Conservation (phyloP, 2,113 vertebrate genomes). For the Prunella himalayana region DNA sequence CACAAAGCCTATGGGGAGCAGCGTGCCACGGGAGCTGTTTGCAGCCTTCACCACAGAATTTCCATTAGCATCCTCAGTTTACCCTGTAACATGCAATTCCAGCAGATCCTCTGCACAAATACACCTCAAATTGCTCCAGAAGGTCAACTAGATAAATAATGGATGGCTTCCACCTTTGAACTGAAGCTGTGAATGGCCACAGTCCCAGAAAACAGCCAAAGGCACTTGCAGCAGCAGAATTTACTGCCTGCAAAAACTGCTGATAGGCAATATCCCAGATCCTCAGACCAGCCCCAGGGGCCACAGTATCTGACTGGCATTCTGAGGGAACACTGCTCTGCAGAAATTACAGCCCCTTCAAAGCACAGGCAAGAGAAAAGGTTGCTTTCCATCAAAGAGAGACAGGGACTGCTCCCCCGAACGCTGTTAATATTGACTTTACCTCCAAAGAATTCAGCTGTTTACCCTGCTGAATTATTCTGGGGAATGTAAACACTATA, state of each 20-base stretch:
- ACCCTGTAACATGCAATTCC: not conserved
- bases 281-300: not conserved
- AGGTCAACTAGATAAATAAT: constrained; percentile 41
- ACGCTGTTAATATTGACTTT: constrained; percentile 48
- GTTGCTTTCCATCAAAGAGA: not conserved
- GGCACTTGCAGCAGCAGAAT: constrained; percentile 2
- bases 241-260: not conserved
- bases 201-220: not conserved
- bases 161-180: constrained; percentile 20
- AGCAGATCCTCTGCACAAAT: not conserved
- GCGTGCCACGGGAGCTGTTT: rapidly evolving
- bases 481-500: constrained; percentile 55
- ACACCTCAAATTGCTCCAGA: not conserved
- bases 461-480: constrained; percentile 65
- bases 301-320: not conserved
- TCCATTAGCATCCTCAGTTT: not conserved
- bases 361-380: not conserved
- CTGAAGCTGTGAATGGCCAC: not conserved
- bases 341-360: not conserved
- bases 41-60: not conserved
- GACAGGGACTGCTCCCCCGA: not conserved
- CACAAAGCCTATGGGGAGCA: not conserved
- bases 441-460: constrained; percentile 24
- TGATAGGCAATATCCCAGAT: not conserved
- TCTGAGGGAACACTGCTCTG: not conserved